Percentiles rank a stretch among this genome's conserved stretches.
Conservation (phyloP, 1,140 invertebrate species). For the Aporrectodea caliginosa region DNA sequence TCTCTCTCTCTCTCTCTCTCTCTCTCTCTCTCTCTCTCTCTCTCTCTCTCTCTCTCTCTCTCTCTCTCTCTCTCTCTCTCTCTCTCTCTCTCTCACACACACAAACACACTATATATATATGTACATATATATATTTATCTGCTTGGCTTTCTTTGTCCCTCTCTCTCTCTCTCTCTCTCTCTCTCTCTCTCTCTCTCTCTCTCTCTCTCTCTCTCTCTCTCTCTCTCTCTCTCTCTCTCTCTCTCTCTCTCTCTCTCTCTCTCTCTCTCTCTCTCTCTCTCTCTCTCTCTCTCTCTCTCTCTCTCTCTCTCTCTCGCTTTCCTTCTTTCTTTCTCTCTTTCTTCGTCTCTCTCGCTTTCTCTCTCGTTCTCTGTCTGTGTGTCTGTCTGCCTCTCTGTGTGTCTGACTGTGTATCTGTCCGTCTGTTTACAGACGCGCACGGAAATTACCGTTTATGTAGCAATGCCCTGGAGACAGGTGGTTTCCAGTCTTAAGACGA, state of each 20-base stretch:
- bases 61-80: background rate
- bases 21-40: background rate
- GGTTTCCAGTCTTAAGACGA: too few species aligned
- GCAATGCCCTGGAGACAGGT: too few species aligned
- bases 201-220: background rate
- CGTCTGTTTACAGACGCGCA: too few species aligned
- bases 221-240: background rate
- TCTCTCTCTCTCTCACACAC: background rate
- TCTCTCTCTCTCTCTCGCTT: background rate
- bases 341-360: too few species aligned
- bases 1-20: background rate
- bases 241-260: background rate
- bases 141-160: too few species aligned
- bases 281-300: background rate
- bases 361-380: too few species aligned
- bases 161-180: background rate
- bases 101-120: background rate
- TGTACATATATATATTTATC: too few species aligned
- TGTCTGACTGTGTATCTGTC: too few species aligned
- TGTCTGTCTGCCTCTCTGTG: too few species aligned
- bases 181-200: background rate
- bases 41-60: background rate
- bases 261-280: background rate
- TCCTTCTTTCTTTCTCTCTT: background rate
- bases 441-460: too few species aligned